Percentiles rank a stretch among this genome's conserved stretches.
Conservation (phyloP, 2,888 invertebrate species). For the Zaprionus bogoriensis region DNA sequence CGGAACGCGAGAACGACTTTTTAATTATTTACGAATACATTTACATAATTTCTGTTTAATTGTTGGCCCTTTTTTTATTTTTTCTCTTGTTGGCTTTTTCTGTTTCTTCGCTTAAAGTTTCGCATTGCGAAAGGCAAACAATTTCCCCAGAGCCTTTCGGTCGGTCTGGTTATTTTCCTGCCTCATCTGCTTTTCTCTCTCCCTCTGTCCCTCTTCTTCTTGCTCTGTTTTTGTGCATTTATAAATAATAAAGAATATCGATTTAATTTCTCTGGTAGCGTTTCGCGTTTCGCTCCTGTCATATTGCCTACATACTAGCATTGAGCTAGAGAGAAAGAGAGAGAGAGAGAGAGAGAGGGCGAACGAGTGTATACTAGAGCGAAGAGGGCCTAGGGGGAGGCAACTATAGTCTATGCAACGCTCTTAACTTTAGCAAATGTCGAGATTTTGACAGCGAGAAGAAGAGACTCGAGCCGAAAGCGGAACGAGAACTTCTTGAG, state of each 20-base stretch:
- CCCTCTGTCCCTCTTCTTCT: slow-evolving; percentile 10
- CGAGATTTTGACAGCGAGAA: slow-evolving; percentile 2
- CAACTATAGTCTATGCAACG: slow-evolving; percentile 2
- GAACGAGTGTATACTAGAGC: slow-evolving; percentile 7
- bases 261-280: slow-evolving; percentile 54
- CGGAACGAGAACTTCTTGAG: background rate
- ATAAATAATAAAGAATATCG: slow-evolving; percentile 73
- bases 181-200: background rate
- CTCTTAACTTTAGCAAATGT: background rate
- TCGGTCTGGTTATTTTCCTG: slow-evolving; percentile 1
- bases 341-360: background rate
- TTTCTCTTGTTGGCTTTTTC: slow-evolving; percentile 20
- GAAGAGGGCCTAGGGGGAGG: too few species aligned
- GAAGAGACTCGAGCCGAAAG: too few species aligned
- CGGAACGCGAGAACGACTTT: slow-evolving; percentile 1
- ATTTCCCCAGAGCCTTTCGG: slow-evolving; percentile 15
- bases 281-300: slow-evolving; percentile 12
- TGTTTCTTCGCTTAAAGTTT: slow-evolving; percentile 14
- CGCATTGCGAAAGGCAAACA: slow-evolving; percentile 13
- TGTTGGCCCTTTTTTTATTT: slow-evolving; percentile 18
- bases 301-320: slow-evolving; percentile 10
- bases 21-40: slow-evolving; percentile 32
- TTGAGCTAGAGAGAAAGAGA: background rate
- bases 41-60: slow-evolving; percentile 42
- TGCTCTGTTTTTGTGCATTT: slow-evolving; percentile 43